Conservation (phyloP, 2,797 vertebrate species). For the Gymnodraco acuticeps region DNA sequence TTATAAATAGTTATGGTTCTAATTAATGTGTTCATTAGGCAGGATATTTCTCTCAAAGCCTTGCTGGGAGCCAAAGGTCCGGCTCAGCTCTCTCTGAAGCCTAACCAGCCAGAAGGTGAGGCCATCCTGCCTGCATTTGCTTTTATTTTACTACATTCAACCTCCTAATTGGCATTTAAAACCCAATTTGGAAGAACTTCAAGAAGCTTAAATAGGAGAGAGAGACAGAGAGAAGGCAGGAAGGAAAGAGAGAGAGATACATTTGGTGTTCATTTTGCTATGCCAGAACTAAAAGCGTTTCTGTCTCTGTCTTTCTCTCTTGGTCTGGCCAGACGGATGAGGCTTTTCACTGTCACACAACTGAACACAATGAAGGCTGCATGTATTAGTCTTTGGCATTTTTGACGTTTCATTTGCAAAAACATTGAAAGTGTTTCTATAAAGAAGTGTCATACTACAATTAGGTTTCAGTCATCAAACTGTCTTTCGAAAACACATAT, state of each 20-base stretch:
- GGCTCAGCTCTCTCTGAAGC: constrained; percentile 93
- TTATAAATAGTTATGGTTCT: constrained; percentile 99
- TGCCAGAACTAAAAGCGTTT: constrained; percentile 77
- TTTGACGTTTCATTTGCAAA: constrained; percentile 50
- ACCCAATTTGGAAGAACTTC: constrained; percentile 99
- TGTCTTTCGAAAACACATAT: constrained; percentile 39
- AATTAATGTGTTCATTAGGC: constrained; percentile 99
- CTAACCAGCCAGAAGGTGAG: constrained; percentile 99
- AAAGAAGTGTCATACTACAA: constrained; percentile 46
- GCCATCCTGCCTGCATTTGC: constrained; percentile 97
- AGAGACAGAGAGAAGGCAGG: constrained; percentile 75
- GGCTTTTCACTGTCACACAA: constrained; percentile 76
- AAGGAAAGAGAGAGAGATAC: constrained; percentile 76
- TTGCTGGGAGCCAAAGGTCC: constrained; percentile 99
- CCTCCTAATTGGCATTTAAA: constrained; percentile 99
- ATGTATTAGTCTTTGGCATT: constrained; percentile 60
- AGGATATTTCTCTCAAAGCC: constrained; percentile 99
- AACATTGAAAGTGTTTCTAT: constrained; percentile 46
- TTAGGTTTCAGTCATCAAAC: constrained; percentile 55
- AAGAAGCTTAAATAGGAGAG: constrained; percentile 92
- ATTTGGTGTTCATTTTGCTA: constrained; percentile 84
- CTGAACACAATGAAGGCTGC: constrained; percentile 69
- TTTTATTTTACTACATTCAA: constrained; percentile 99
- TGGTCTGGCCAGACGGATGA: constrained; percentile 73
- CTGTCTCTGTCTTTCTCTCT: constrained; percentile 69